A percentile compares a stretch with the other conserved stretches of the same genome.
These are phyloP conservation scores for Chrysolina oricalcia DNA, from an alignment of 2,888 invertebrate species.

Conservation along the genomic window DNA sequence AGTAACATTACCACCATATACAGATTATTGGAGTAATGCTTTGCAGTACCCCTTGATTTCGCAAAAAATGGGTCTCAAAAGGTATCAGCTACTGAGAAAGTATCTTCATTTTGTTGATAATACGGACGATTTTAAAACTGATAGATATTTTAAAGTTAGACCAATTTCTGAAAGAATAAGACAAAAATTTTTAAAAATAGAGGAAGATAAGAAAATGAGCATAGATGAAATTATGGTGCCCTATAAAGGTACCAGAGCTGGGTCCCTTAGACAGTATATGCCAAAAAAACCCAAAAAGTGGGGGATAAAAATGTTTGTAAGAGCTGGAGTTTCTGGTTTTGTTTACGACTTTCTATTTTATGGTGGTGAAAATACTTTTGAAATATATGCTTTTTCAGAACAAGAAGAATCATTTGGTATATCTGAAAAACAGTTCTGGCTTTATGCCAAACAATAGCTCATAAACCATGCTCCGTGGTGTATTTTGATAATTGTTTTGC, in stretches of 20 bases:
- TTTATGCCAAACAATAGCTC: too few species aligned
- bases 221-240: slow-evolving; percentile 50
- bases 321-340: slow-evolving; percentile 44
- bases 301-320: slow-evolving; percentile 52
- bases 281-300: slow-evolving; percentile 49
- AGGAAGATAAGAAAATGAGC: slow-evolving; percentile 37
- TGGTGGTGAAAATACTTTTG: too few species aligned
- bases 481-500: too few species aligned
- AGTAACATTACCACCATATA: slow-evolving; percentile 38
- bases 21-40: slow-evolving; percentile 51
- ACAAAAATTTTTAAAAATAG: slow-evolving; percentile 42
- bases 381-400: too few species aligned
- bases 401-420: too few species aligned
- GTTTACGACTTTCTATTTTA: too few species aligned
- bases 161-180: slow-evolving; percentile 45
- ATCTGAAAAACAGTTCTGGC: too few species aligned
- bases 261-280: slow-evolving; percentile 40
- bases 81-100: slow-evolving; percentile 48
- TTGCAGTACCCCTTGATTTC: slow-evolving; percentile 39
- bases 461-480: too few species aligned
- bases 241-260: slow-evolving; percentile 49
- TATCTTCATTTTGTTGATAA: slow-evolving; percentile 50
- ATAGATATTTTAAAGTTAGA: slow-evolving; percentile 41
- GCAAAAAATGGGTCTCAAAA: slow-evolving; percentile 50
- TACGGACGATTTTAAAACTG: slow-evolving; percentile 23